A percentile compares a stretch with the other conserved stretches of the same genome.
These are phyloP conservation scores for Ernsta delagoae DNA, from an alignment of 2,888 invertebrate species.

Conservation along the genomic window DNA sequence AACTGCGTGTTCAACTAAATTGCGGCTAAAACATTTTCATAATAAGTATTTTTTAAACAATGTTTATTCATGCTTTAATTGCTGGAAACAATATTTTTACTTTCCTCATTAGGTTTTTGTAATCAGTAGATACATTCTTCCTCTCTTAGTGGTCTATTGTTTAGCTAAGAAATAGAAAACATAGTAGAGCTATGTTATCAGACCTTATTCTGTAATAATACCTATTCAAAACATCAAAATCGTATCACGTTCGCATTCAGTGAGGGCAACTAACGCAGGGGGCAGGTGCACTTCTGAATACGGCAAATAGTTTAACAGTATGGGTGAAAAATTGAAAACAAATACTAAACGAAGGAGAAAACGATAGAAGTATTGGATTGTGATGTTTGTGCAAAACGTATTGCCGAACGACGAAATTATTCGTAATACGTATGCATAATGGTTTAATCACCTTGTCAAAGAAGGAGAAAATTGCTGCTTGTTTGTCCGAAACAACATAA, in stretches of 20 bases:
- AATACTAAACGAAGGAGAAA: slow-evolving; percentile 21
- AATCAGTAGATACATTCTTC: too few relatives aligned
- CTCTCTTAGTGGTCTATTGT: too few relatives aligned
- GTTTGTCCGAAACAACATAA: too few relatives aligned
- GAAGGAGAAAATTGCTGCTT: too few relatives aligned
- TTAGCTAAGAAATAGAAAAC: neutral
- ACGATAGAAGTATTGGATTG: slow-evolving; percentile 17
- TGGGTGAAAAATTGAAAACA: slow-evolving; percentile 37
- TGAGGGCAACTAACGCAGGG: slow-evolving; percentile 3
- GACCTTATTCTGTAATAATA: neutral
- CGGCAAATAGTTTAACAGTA: slow-evolving; percentile 38
- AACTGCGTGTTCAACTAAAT: too few relatives aligned
- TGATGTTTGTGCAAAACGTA: slow-evolving; percentile 22
- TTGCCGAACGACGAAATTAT: neutral
- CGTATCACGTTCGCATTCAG: slow-evolving; percentile 1
- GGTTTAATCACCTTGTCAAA: too few relatives aligned
- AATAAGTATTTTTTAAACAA: too few relatives aligned
- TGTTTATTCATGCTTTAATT: too few relatives aligned
- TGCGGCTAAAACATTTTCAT: too few relatives aligned
- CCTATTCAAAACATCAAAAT: slow-evolving; percentile 10
- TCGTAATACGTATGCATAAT: too few relatives aligned
- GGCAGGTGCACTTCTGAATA: slow-evolving; percentile 32
- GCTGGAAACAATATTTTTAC: neutral
- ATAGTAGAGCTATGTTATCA: neutral
- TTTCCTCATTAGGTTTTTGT: neutral